Conservation (phyloP, 1,140 invertebrate species). For the Bicyclus anynana region DNA sequence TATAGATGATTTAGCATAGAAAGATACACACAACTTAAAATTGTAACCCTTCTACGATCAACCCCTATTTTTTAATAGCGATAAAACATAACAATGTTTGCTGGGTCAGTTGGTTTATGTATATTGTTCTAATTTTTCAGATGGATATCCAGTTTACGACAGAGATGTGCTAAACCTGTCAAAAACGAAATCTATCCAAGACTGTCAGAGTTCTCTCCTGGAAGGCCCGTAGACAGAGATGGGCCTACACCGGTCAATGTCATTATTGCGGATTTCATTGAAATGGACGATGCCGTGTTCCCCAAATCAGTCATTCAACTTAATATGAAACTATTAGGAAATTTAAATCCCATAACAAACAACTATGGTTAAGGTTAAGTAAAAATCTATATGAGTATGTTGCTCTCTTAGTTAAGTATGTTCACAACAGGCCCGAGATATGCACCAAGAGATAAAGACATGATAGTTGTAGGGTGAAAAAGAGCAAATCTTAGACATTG, state of each 20-base stretch:
- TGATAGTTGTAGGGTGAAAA: too few relatives aligned
- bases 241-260: constrained; percentile 73
- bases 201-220: constrained; percentile 75
- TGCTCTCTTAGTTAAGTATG: neutral
- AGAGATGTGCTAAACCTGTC: constrained; percentile 77
- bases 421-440: neutral
- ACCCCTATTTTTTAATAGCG: too few relatives aligned
- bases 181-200: constrained; percentile 75
- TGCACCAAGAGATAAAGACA: too few relatives aligned
- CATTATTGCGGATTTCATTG: constrained; percentile 80
- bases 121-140: constrained; percentile 38
- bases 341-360: constrained; percentile 40
- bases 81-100: too few relatives aligned
- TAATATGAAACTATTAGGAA: constrained; percentile 73
- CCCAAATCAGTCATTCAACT: constrained; percentile 77
- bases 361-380: constrained; percentile 34
- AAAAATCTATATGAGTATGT: neutral
- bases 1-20: too few relatives aligned
- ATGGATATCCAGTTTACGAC: constrained; percentile 59
- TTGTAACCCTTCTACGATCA: too few relatives aligned
- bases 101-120: too few relatives aligned
- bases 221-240: constrained; percentile 44
- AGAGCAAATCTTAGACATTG: too few relatives aligned
- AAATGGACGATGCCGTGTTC: constrained; percentile 77
- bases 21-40: too few relatives aligned